Conservation (phyloP, 2,888 invertebrate species). For the Andricus quercusramuli region DNA sequence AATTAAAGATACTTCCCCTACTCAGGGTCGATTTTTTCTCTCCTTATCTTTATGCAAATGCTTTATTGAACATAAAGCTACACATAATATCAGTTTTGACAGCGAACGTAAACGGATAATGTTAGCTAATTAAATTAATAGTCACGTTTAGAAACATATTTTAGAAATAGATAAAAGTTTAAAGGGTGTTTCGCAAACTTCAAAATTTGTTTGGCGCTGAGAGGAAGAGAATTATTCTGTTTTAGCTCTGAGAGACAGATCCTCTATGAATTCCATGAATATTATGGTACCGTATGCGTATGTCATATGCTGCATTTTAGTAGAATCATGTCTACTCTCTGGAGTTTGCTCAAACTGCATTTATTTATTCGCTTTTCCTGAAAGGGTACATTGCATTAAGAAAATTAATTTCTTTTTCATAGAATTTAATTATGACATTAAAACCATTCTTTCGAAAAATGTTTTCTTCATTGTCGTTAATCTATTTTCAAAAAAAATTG, state of each 20-base stretch:
- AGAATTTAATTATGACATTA: too few relatives aligned
- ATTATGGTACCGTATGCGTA: background rate
- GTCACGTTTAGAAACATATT: background rate
- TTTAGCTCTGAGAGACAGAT: too few relatives aligned
- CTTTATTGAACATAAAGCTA: too few relatives aligned
- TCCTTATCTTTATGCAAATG: too few relatives aligned
- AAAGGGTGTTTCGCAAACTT: background rate
- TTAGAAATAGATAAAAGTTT: background rate
- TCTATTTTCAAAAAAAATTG: too few relatives aligned
- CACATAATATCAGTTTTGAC: too few relatives aligned
- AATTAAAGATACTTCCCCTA: too few relatives aligned
- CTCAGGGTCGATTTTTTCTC: too few relatives aligned
- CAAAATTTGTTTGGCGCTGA: background rate
- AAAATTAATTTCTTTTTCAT: background rate
- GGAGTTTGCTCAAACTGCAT: background rate
- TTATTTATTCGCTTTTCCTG: background rate
- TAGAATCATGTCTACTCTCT: background rate
- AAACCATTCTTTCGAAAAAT: too few relatives aligned
- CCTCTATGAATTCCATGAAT: slow-evolving; percentile 7
- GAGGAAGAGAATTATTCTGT: background rate
- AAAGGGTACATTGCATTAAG: background rate
- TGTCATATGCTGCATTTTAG: background rate
- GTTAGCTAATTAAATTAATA: too few relatives aligned
- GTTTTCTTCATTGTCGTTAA: too few relatives aligned
- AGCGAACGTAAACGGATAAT: too few relatives aligned